phyloP scores from a whole-genome alignment of 2,888 invertebrate species.

The Polydrusus cervinus region DNA sequence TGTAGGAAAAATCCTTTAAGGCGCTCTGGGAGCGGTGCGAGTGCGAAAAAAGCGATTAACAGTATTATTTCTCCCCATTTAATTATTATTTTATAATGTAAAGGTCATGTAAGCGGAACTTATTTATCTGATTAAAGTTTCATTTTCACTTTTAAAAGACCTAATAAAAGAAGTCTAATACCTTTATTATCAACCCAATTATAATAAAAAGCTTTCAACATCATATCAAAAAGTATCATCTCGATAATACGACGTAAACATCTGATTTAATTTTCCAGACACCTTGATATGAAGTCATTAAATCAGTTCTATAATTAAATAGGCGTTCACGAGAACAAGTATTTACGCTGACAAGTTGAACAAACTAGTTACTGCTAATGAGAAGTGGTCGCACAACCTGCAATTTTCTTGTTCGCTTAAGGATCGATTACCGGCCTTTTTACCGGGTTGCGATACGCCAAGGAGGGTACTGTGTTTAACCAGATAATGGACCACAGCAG shows the following conservation, averaged over 20 bases:
- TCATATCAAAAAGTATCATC: constrained; percentile 5
- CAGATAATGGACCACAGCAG: no score
- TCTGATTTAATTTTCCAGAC: constrained; percentile 4
- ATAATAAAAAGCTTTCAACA: constrained; percentile 14
- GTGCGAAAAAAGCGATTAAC: no score
- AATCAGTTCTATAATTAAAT: constrained; percentile 25
- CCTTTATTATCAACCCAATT: constrained; percentile 7
- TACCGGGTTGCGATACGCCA: background rate
- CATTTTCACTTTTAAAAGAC: no score
- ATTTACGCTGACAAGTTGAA: constrained; percentile 9
- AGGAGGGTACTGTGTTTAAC: background rate
- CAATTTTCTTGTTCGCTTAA: background rate
- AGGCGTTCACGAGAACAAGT: background rate
- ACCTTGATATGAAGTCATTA: constrained; percentile 29
- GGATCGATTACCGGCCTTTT: background rate
- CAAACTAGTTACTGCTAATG: constrained; percentile 11
- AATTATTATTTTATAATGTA: no score
- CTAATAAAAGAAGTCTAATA: no score
- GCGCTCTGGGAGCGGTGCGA: no score
- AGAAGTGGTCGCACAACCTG: constrained; percentile 11
- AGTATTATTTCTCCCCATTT: no score
- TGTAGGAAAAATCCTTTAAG: no score
- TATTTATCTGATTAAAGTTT: no score
- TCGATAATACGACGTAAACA: constrained; percentile 15
- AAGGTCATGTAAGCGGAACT: no score